Evolutionary conservation across 2,797 vertebrate genomes (phyloP), one percentile per base, ranked within the genome.

Genomic region (Enteromius unitaeniatus): DNA sequence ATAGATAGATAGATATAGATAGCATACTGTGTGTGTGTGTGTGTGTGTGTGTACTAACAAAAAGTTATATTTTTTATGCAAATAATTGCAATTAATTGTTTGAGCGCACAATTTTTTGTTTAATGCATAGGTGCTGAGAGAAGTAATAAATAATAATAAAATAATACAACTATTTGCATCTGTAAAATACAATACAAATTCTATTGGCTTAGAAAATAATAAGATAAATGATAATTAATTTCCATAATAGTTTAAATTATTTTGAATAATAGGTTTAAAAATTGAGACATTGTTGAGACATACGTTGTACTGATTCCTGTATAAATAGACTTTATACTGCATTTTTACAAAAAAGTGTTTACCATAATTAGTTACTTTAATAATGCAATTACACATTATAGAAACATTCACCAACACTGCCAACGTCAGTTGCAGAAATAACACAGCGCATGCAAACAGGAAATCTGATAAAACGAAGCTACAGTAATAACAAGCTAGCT

Each of bases 401-500:
- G 15, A n/a, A 51, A 67, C 7, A 51, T 10, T 67, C 10, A 4
- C 31, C 13, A 23, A 14, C 31, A 40, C 13, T 53, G 21, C 47
- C 31, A 64, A 49, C 28, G 11, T 77, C n/a, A 53, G 14, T 31
- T 53, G 42, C 14, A 21, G 34, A 34, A 58, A 47, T 26, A 67
- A 78, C 62, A 73, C n/a, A 2, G 17, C 15, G 19, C 13, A 75
- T 14, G 72, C 7, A 3, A 53, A 78, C 64, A 40, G 45, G 14
- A 80, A 78, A 83, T 60, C 14, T 13, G 47, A 53, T 10, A 45
- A 55, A 28, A 47, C 69, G 28, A n/a, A 47, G 55, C 53, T 60
- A 49, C 17, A 23, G 40, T 58, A 26, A 79, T 53, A 70, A 83
- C 68, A 64, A 64, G 67, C 79, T 80, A 64, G 42, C 23, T 14